These are phyloP conservation scores for Mythimna lalbum DNA, from an alignment of 2,888 invertebrate genomes.

Conservation along the genomic window DNA sequence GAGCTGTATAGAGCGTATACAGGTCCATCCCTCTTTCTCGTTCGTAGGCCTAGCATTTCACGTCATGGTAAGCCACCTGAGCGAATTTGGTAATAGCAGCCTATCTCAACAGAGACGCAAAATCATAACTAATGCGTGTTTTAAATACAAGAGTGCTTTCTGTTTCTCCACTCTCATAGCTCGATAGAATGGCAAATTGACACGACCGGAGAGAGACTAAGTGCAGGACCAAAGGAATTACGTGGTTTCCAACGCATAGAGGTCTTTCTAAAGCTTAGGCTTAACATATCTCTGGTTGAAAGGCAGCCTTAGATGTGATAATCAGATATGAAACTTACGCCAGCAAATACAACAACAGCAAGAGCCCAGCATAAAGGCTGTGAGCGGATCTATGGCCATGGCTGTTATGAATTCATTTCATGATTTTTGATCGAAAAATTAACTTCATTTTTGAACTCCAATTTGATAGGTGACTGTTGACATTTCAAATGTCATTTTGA, in stretches of 20 bases:
- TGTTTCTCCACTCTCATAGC: not conserved
- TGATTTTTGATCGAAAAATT: not conserved
- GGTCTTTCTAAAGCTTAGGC: not conserved
- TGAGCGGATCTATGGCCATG: conserved; percentile 74
- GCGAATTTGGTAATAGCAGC: too few species aligned
- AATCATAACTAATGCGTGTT: not conserved
- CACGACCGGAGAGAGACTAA: not conserved
- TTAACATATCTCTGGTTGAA: not conserved
- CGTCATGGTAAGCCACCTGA: too few species aligned
- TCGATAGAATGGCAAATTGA: not conserved
- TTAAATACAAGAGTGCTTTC: not conserved
- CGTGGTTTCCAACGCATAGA: not conserved
- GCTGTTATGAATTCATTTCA: conserved; percentile 4
- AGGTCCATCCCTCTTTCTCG: too few species aligned
- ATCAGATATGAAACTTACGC: conserved; percentile 74
- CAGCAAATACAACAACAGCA: conserved; percentile 76
- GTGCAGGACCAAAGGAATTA: not conserved
- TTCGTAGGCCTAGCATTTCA: too few species aligned
- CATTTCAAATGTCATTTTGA: not conserved
- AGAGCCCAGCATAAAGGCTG: conserved; percentile 74
- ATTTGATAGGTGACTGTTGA: conserved; percentile 24
- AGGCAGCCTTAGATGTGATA: not conserved
- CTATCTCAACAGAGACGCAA: not conserved
- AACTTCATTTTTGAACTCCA: conserved; percentile 2
- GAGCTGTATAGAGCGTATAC: too few species aligned